Base-by-base conservation (phyloP, 2,113 vertebrate species). In the Aptenodytes patagonicus region DNA sequence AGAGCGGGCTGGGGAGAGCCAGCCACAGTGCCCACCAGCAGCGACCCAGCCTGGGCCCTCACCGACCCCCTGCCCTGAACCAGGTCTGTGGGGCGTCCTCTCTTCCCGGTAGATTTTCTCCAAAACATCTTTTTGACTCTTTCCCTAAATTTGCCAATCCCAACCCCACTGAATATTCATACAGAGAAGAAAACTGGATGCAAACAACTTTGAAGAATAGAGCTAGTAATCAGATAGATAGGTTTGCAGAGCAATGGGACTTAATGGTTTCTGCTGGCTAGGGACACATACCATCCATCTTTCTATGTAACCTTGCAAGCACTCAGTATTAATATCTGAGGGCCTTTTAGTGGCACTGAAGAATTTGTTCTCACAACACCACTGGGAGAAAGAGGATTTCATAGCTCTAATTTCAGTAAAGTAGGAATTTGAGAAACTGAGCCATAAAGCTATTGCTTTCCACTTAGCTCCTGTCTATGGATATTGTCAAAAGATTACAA, bases 301-400 rank as follows among this genome's bases (percentile, higher is more conserved):
- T 76, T 65, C 76, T 61, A 5, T 7, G 36, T 18, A 20, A 19
- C 21, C 47, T 31, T 89, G 66, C n/a, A 80, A 83, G 78, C 72
- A 81, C 89, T 96, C 80, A 95, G 80, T 72, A 40, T 83, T 80
- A 84, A 86, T 93, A 82, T 94, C 89, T 87, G 65, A 95, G 52
- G 66, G 57, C 73, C 83, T 95, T 89, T 95, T 87, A 82, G 49
- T 93, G 82, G 79, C 79, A 70, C 66, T 73, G 71, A 94, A 93
- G 91, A 94, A 92, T 94, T 95, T 95, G 88, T 90, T 91, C 62
- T 70, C 78, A 89, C 66, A 83, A 6, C 26, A 76, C 64, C 49
- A 80, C 42, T 90, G 91, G 73, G 77, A 96, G 46, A 84, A 92
- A 81, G 86, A 55, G 46, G n/a, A 81, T 93, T 94, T 95, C 78